Evolutionary conservation across 2,888 invertebrate species (phyloP), one percentile per base, ranked within the genome.

Genomic region (Auanema sp.): DNA sequence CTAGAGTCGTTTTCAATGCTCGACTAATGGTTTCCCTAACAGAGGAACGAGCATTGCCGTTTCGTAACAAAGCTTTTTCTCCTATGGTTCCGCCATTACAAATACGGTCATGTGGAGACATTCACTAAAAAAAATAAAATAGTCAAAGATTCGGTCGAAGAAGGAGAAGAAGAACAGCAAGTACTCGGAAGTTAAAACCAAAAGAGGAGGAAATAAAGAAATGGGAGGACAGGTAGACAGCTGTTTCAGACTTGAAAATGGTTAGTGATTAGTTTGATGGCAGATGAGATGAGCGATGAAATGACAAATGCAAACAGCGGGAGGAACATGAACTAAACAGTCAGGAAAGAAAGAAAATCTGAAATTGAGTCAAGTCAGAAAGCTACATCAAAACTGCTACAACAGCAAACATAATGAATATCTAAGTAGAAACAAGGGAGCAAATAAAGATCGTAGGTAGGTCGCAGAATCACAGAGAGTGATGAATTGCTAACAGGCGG

Each of bases 41-140:
- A 18, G 72, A 72, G 42, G 60, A 62, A 49, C 68, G 16, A 21
- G 49, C 58, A 25, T 52, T 53, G 18, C 58, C 53, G 14, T 68
- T 68, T 41, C 72, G 60, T 12, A 72, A 53, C 57, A 72, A 61
- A 25, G 70, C 54, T n/a, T 63, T 55, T 54, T 72, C 70, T 5
- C 72, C 65, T 11, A 70, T 41, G 8, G 70, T 68, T 33, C 33
- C 33, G 24, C 72, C 72, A 24, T 68, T 72, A 14, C 69, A 66
- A 8, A 72, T 64, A n/a, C 65, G 62, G 49, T 69, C 69, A 64
- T 64, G 47, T 47, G 16, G 16, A 21, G 47, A 47, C 47, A 47
- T 47, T 43, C 8, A 6, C 21, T 21, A 25, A 12, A 47, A 57
- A 42, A 10, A 23, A 12, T 16, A 23, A 57, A n/a, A 18, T 12